Conservation (phyloP, 2,888 invertebrate species). For the Julus scanicus region DNA sequence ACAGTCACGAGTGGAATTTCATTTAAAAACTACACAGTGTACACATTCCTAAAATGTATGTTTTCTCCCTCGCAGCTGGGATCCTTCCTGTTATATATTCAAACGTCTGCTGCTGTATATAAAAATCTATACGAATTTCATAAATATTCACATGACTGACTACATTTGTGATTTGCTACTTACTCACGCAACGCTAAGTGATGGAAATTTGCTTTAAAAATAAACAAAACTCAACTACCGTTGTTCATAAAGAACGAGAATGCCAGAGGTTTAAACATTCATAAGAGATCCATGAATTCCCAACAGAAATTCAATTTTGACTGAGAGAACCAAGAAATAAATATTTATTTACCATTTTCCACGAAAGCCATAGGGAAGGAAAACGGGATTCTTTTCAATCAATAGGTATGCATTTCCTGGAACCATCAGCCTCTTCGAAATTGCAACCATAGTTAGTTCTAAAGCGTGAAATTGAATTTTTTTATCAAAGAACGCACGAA, state of each 20-base stretch:
- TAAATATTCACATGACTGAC: conserved; percentile 25
- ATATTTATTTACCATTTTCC: background rate
- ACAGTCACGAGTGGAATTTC: conserved; percentile 38
- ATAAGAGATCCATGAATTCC: background rate
- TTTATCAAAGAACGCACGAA: too few species aligned
- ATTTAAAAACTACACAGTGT: conserved; percentile 26
- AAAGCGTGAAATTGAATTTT: too few species aligned
- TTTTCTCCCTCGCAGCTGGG: conserved; percentile 29
- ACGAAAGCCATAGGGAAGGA: background rate
- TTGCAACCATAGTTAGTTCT: background rate
- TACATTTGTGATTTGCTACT: conserved; percentile 39
- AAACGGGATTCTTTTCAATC: background rate
- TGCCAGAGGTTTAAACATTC: background rate
- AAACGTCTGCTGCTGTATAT: background rate
- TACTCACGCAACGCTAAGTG: conserved; percentile 44
- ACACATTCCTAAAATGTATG: background rate
- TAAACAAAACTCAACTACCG: conserved; percentile 18
- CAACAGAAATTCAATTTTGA: background rate
- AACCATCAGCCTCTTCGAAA: background rate
- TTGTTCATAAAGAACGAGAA: background rate
- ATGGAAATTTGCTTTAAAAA: background rate
- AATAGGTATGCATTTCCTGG: conserved; percentile 17
- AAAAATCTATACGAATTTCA: conserved; percentile 46
- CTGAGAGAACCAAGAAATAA: background rate
- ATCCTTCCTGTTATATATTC: background rate